phyloP scores from a whole-genome alignment of 2,888 invertebrate species.

The Patella pellucida region DNA sequence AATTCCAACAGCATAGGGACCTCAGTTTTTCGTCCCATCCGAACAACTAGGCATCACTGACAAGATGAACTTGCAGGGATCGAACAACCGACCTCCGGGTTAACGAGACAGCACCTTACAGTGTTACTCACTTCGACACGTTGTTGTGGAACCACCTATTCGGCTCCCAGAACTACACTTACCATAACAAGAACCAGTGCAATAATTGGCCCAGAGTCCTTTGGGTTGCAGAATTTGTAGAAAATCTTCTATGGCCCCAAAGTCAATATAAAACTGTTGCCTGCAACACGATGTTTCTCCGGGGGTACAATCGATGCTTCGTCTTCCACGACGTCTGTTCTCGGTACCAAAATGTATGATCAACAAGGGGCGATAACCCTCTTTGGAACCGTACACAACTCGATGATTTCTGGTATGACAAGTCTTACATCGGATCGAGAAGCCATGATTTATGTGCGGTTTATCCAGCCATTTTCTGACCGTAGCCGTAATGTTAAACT shows the following conservation, averaged over 20 bases:
- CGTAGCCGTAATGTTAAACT: constrained; percentile 49
- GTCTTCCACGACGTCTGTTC: constrained; percentile 24
- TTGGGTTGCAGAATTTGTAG: constrained; percentile 43
- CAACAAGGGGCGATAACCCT: constrained; percentile 42
- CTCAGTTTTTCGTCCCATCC: no score
- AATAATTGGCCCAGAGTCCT: constrained; percentile 48
- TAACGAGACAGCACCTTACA: no score
- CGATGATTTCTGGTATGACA: constrained; percentile 48
- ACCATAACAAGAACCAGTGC: constrained; percentile 54
- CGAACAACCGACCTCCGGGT: no score
- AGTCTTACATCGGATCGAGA: constrained; percentile 53
- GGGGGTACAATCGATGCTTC: constrained; percentile 40
- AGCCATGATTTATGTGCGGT: constrained; percentile 45
- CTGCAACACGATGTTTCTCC: constrained; percentile 44
- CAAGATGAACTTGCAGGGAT: no score
- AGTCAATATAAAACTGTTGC: constrained; percentile 44
- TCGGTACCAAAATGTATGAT: constrained; percentile 40
- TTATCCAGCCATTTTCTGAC: constrained; percentile 50
- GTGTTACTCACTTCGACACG: no score
- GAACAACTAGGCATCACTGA: no score
- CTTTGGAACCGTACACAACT: constrained; percentile 50
- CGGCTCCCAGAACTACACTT: constrained; percentile 7
- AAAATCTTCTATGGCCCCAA: constrained; percentile 47
- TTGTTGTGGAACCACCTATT: no score
- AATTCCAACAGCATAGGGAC: no score